phyloP scores from a whole-genome alignment of 2,797 vertebrate genomes.

The Phataginus tetradactyla region DNA sequence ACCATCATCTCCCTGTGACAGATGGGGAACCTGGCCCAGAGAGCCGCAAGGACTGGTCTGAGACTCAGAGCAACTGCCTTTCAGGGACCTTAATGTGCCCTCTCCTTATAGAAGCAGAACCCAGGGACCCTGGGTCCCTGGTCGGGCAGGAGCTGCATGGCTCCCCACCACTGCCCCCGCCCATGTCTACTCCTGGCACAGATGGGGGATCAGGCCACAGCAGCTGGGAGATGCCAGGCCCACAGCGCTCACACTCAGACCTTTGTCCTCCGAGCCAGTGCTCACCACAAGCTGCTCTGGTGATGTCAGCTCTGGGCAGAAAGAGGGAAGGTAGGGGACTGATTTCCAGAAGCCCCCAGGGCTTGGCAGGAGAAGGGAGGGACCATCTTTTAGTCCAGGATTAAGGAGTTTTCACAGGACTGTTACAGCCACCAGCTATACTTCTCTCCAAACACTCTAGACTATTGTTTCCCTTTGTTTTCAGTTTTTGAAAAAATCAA shows the following conservation, averaged over 20 bases:
- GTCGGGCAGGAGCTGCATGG: neutral
- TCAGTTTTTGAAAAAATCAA: neutral
- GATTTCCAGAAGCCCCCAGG: slow-evolving; percentile 42
- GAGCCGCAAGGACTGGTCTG: neutral
- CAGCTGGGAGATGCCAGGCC: slow-evolving; percentile 70
- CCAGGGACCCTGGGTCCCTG: neutral
- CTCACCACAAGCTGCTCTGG: slow-evolving; percentile 51
- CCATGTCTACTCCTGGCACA: neutral
- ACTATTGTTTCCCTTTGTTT: neutral
- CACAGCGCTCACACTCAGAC: slow-evolving; percentile 56
- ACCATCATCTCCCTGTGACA: rapidly evolving
- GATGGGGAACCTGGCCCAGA: neutral
- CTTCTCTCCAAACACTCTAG: neutral
- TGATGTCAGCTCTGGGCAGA: slow-evolving; percentile 71
- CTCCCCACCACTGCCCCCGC: neutral
- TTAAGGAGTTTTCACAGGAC: slow-evolving; percentile 21
- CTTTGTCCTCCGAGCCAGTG: slow-evolving; percentile 71
- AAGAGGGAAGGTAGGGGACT: neutral
- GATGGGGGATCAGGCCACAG: neutral
- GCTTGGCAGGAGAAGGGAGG: neutral
- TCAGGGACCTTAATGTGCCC: neutral
- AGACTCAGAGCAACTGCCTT: neutral
- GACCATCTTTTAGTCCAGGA: slow-evolving; percentile 14
- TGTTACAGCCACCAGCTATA: neutral
- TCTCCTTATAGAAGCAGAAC: neutral